Conservation (phyloP, 2,797 vertebrate species). For the Urophycis tenuis region DNA sequence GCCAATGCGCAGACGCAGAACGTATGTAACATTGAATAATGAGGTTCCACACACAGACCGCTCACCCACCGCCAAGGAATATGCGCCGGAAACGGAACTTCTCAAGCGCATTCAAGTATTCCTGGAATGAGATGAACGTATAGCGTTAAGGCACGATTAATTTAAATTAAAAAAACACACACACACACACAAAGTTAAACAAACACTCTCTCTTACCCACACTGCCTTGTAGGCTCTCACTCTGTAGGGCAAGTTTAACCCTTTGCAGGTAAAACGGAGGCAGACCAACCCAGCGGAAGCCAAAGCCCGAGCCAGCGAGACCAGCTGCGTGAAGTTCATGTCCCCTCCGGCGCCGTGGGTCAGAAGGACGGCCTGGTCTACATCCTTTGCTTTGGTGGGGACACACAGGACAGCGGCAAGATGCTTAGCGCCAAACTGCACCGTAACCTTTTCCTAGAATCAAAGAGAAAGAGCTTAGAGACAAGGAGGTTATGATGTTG, state of each 20-base stretch:
- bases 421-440: constrained; percentile 78
- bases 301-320: constrained; percentile 71
- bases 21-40: neutral
- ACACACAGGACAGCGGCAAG: constrained; percentile 75
- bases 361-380: constrained; percentile 73
- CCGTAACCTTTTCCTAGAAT: constrained; percentile 75
- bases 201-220: constrained; percentile 68
- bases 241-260: constrained; percentile 79
- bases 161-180: neutral
- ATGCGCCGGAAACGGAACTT: constrained; percentile 71
- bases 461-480: neutral
- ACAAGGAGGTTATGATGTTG: neutral
- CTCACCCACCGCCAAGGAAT: constrained; percentile 80
- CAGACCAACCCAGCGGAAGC: constrained; percentile 73
- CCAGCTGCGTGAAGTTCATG: constrained; percentile 82
- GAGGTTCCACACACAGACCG: too few relatives aligned
- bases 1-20: neutral
- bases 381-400: constrained; percentile 51
- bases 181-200: neutral
- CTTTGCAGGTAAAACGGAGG: constrained; percentile 89
- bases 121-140: constrained; percentile 55
- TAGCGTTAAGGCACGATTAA: neutral
- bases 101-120: constrained; percentile 74
- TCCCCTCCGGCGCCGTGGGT: constrained; percentile 91
- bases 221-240: constrained; percentile 78